Base-by-base conservation (phyloP, 2,888 invertebrate genomes). In the Perdita meconis region DNA sequence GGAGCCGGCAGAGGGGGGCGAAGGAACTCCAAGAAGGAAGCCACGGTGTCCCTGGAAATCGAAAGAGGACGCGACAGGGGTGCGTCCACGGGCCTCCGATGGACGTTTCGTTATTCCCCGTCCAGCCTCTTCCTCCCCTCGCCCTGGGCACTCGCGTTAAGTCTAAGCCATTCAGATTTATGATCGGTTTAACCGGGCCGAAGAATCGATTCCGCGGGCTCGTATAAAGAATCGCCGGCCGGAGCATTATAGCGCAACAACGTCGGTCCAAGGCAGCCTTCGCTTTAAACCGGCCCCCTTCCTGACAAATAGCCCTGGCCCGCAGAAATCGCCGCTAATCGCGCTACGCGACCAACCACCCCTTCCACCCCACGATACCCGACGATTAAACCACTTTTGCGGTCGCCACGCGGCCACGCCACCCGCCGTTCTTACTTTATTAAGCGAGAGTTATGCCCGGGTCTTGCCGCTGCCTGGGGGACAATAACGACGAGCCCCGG, bases 111-210 rank as follows among this genome's bases (percentile, higher is more conserved):
- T 53, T 55, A 51, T n/a, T 59, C 19, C 19, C 19, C 13, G 8
- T 42, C 24, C n/a, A n/a, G n/a, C 19, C 38, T n/a, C n/a, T 36
- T 12, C 5, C 19, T 12, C 19, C n/a, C 19, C 6, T n/a, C 12
- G 1, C 22, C n/a, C n/a, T n/a, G n/a, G n/a, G n/a, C 60, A 34
- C 44, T 51, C n/a, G 40, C 36, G 76, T 78, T 76, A 75, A 61
- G 26, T 64, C 55, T 84, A 86, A 86, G 80, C 81, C 80, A 82
- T 73, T 85, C 81, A 73, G 85, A 89, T 89, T 89, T 89, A 88
- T 81, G 87, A 87, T 88, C 86, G 86, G 82, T 85, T 88, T 84
- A 86, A 76, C 47, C 60, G 50, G 63, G n/a, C 42, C 64, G 40
- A 47, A 55, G 72, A 65, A 80, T 83, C 83, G 80, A 81, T 83